Base-by-base conservation (phyloP, 2,113 vertebrate genomes). In the Cololabis saira region DNA sequence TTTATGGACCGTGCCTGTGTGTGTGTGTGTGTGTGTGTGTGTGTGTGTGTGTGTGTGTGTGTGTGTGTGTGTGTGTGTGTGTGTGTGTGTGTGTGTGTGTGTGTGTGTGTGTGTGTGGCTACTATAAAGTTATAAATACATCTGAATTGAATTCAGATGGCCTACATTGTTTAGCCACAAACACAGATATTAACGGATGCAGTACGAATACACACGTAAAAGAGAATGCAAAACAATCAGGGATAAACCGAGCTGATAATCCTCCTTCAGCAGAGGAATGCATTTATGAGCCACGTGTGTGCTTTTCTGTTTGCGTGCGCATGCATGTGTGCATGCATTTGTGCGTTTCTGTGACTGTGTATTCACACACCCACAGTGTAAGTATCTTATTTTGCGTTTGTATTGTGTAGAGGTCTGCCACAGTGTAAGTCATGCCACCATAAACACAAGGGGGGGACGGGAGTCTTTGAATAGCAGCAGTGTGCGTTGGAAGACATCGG, bases 401-500 rank as follows among this genome's bases (percentile, higher is more conserved):
- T 57, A 70, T 88, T 85, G 82, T 82, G 74, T 74, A 76, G 78
- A 71, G 58, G 74, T 62, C 67, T 62, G 72, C 73, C 66, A 30
- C 71, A 68, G 75, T 74, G 67, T 71, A 68, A 86, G 63, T 69
- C 81, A 74, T 89, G 81, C 81, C 81, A 81, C 73, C 83, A 76
- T 87, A 87, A 87, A 87, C 85, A 86, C 2, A 19, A 66, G 61
- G 64, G 60, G 30, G 33, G 64, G 54, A 4, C 61, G 58, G 74
- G 81, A 80, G 57, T 75, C 85, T 93, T 78, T 78, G 67, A 78
- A 81, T 78, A 84, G 83, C 81, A 78, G 62, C 72, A 71, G 81
- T 88, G 84, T 86, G 78, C 78, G 75, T 89, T 85, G 71, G 75
- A 78, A 83, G 80, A 89, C 78, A 81, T 83, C 74, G 86, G 78